Percentiles rank a stretch among this genome's conserved stretches.
phyloP scores from a whole-genome alignment of 2,888 invertebrate species.

The Parapristionchus giblindavisi region DNA sequence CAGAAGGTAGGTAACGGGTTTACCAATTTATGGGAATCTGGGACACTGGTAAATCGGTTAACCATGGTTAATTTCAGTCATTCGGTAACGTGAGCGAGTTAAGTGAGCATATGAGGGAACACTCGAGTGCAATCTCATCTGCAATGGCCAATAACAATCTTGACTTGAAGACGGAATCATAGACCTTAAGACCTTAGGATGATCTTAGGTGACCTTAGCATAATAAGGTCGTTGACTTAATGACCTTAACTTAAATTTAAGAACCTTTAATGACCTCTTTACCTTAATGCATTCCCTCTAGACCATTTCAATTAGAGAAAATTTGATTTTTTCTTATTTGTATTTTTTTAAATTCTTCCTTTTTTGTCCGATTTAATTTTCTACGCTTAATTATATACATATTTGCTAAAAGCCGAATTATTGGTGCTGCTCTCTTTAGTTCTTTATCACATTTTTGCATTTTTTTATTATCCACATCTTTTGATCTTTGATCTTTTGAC shows the following conservation, averaged over 20 bases:
- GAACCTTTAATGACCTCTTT: not conserved
- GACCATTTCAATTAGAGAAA: constrained; percentile 1
- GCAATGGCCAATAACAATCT: constrained; percentile 25
- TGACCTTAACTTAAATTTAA: too few relatives aligned
- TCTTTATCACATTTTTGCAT: not conserved
- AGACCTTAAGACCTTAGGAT: too few relatives aligned
- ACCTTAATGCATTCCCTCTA: not conserved
- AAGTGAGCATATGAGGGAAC: constrained; percentile 61
- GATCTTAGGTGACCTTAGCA: too few relatives aligned
- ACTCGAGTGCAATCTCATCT: constrained; percentile 47
- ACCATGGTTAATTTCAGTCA: constrained; percentile 35
- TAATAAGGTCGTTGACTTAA: too few relatives aligned
- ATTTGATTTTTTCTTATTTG: not conserved
- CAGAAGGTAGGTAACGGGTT: constrained; percentile 3
- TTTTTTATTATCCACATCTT: not conserved
- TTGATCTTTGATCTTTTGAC: too few relatives aligned
- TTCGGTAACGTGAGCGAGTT: constrained; percentile 57
- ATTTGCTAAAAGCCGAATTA: constrained; percentile 34
- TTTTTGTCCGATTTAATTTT: not conserved
- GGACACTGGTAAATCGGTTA: not conserved
- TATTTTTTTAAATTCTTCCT: constrained; percentile 7
- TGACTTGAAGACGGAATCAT: constrained; percentile 30
- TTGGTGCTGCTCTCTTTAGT: constrained; percentile 5
- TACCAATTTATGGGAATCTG: too few relatives aligned
- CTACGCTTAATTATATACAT: too few relatives aligned